Evolutionary conservation across 2,888 invertebrate genomes (phyloP), one percentile per base, ranked within the genome.

Genomic region (Leucoptera coffeella): DNA sequence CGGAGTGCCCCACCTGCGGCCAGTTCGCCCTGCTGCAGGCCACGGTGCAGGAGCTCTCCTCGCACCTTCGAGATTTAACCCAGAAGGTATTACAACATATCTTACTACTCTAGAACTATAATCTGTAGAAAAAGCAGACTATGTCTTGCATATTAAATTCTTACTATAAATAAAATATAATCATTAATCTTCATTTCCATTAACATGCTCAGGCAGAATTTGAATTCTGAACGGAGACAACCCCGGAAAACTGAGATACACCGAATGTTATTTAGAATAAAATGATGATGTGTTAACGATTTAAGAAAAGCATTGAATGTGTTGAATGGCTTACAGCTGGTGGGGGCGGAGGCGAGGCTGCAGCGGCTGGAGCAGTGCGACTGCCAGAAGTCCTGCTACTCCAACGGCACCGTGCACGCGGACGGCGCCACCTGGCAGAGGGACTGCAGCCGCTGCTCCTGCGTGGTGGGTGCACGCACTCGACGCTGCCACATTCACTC

Each of bases 1-100:
- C 86, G 42, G 83, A 82, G 50, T 92, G 92, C 61, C 91, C 91
- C 35, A 89, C 90, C 25, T 92, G 91, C 61, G 90, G 89, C 39
- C 87, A 91, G 65, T 91, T 87, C 67, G 80, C 84, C 42, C 73
- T 83, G 52, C 75, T 92, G 50, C 85, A 89, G 69, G 81, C 80
- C 47, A 85, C 85, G 34, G 85, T 91, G 44, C 81, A 82, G 56
- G 80, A 83, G 56, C 77, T 91, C 52, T 82, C 83, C 52, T 75
- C 80, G 59, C 80, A 82, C 67, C 79, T 90, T 58, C 80, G 83
- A 67, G 82, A 85, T 62, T 77, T 91, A 58, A 82, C 85, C 50
- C 77, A 82, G 64, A 85, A 86, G 82, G 90, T 90, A 75, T 14
- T 20, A 24, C 30, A 32, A 9, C 22, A 23, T 14, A 20, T 23